Evolutionary conservation across 2,888 invertebrate genomes (phyloP).

Genomic region (Dasysyrphus albostriatus): DNA sequence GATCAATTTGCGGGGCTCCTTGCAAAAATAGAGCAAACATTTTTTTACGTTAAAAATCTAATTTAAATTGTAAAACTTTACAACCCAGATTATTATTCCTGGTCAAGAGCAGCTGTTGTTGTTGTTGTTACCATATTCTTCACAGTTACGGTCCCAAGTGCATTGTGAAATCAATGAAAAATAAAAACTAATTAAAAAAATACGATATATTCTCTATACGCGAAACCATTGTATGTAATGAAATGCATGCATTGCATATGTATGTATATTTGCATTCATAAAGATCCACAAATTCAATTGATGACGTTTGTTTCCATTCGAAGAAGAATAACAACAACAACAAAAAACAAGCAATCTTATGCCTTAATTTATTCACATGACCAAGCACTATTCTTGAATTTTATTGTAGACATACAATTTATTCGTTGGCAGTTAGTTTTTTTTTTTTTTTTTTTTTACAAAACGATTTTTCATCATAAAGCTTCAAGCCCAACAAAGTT

Average conservation of each 20-base stretch:
- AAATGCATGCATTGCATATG: neutral
- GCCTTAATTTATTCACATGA: conserved; percentile 41
- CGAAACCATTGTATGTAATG: neutral
- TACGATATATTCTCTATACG: neutral
- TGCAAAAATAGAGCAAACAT: too few species aligned
- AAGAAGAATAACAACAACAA: conserved; percentile 13
- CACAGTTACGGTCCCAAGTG: conserved; percentile 24
- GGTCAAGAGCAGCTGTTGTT: neutral
- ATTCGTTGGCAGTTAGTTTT: neutral
- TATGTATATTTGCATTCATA: neutral
- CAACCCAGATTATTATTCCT: conserved; percentile 1
- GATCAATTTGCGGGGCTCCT: too few species aligned
- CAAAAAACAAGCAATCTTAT: neutral
- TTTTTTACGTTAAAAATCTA: too few species aligned
- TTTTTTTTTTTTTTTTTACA: neutral
- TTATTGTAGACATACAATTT: conserved; percentile 1
- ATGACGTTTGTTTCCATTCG: conserved; percentile 43
- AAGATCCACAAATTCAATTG: neutral
- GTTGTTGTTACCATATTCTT: neutral
- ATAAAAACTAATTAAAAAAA: conserved; percentile 35
- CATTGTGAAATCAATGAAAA: conserved; percentile 64
- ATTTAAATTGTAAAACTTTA: neutral
- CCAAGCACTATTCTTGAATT: conserved; percentile 43
- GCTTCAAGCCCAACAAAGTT: neutral
- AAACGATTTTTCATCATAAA: conserved; percentile 12